Evolutionary conservation across 1,140 invertebrate species (phyloP), one percentile per base, ranked within the genome.

Genomic region (Leptinotarsa undecemlineata): DNA sequence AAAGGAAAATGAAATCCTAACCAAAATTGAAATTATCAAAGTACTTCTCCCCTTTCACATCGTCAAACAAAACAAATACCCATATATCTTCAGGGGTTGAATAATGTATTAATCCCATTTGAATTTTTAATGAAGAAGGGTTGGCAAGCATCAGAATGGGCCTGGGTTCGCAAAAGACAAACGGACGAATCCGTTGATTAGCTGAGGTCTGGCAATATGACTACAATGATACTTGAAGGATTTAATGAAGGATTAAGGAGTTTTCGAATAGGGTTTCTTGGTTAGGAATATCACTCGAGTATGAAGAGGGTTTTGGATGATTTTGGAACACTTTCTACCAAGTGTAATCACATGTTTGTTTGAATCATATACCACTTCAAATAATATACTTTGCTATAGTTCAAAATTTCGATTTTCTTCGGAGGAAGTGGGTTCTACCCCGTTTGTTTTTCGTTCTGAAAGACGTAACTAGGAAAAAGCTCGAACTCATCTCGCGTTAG

Each of bases 51-150:
- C 51, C 15, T 57, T 57, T 57, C 51, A 57, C 51, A 57, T 17
- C 51, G 51, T 57, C 51, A 19, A 57, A 57, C 51, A 57, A 19
- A 57, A 15, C 51, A 57, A 57, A 57, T 57, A 57, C 51, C 51
- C 51, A 57, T 57, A 57, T 66, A 66, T 66, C 20, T 66, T 66
- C 26, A 66, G 21, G 63, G 20, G n/a, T 21, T 66, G 63, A 66
- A 66, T 66, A 66, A 66, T 66, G 13, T 66, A 66, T 66, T 23
- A 66, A 66, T 66, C 15, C 21, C 21, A 33, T 33, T 33, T 66
- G 63, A 66, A 66, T 66, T 66, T 66, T 66, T 33, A 66, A 66
- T 66, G 63, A 5, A 20, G 21, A 15, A 23, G 21, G 21, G 63
- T n/a, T 19, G 3, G n/a, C 14, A 6, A 66, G 14, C n/a, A 33